A percentile compares a stretch with the other conserved stretches of the same genome.
Evolutionary conservation across 2,113 vertebrate genomes (phyloP).

Genomic region (Myrmecophaga tridactyla): DNA sequence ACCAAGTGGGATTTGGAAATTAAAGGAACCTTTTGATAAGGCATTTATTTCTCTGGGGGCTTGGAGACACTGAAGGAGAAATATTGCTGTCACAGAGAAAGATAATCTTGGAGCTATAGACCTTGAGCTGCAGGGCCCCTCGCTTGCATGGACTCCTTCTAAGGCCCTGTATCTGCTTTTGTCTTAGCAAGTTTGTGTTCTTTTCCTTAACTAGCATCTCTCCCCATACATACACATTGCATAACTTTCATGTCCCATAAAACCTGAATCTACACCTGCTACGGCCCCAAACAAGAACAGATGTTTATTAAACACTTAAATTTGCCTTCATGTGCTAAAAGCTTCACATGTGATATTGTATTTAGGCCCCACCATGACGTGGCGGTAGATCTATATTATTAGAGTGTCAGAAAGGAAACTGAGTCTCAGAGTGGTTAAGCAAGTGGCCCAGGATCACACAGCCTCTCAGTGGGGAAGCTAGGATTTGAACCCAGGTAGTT

Average conservation of each 20-base stretch:
- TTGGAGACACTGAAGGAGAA: neutral
- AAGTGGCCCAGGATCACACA: neutral
- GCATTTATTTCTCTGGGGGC: neutral
- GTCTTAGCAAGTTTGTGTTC: neutral
- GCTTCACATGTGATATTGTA: neutral
- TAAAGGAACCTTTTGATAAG: neutral
- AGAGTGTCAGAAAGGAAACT: neutral
- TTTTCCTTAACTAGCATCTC: neutral
- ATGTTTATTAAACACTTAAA: neutral
- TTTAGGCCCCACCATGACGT: neutral
- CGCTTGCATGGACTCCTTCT: accelerated
- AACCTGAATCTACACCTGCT: neutral
- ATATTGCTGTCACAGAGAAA: neutral
- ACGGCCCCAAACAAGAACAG: neutral
- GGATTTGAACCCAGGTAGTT: neutral
- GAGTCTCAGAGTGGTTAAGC: neutral
- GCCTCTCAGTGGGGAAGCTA: neutral
- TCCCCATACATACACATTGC: neutral
- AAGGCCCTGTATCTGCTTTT: neutral
- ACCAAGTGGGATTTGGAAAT: neutral
- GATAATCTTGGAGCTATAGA: accelerated
- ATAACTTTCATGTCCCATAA: neutral
- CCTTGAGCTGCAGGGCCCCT: neutral
- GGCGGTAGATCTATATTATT: too few relatives aligned
- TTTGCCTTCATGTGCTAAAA: neutral